Percentiles rank a stretch among this genome's conserved stretches.
These are phyloP conservation scores for Synanthedon andrenaeformis DNA, from an alignment of 2,888 invertebrate genomes.

Conservation along the genomic window DNA sequence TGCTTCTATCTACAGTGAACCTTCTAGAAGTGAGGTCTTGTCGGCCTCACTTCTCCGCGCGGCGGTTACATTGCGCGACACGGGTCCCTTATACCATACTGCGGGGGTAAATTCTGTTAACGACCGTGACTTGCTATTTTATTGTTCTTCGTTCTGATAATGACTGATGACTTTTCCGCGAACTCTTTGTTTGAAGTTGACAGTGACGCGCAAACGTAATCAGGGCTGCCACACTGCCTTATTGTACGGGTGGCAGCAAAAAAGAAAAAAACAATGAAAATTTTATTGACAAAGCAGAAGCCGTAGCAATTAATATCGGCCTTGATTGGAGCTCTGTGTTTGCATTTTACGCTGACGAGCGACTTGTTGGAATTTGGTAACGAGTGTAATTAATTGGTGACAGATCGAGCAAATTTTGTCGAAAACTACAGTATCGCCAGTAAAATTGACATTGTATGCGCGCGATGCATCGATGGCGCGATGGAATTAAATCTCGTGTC, in stretches of 20 bases:
- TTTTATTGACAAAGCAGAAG: conserved; percentile 31
- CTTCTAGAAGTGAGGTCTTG: background rate
- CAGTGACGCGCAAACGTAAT: conserved; percentile 63
- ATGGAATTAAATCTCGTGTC: no score
- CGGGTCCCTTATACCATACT: background rate
- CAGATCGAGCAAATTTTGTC: no score
- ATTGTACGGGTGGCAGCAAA: conserved; percentile 5
- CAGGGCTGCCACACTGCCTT: conserved; percentile 23
- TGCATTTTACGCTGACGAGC: background rate
- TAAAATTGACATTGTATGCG: no score
- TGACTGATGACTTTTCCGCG: conserved; percentile 60
- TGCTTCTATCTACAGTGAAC: background rate
- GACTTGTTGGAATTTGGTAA: background rate
- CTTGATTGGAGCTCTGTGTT: background rate
- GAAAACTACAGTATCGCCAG: no score
- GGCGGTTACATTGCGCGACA: background rate
- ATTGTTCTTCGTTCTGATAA: conserved; percentile 62
- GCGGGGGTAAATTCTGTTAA: conserved; percentile 49
- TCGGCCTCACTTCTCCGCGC: background rate
- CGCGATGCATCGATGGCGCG: no score
- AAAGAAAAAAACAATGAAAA: conserved; percentile 34
- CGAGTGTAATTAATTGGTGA: no score
- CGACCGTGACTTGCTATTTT: conserved; percentile 57
- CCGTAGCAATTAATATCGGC: conserved; percentile 22
- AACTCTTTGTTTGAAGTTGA: conserved; percentile 59